phyloP scores from a whole-genome alignment of 2,113 vertebrate genomes.

The Festucalex cinctus region DNA sequence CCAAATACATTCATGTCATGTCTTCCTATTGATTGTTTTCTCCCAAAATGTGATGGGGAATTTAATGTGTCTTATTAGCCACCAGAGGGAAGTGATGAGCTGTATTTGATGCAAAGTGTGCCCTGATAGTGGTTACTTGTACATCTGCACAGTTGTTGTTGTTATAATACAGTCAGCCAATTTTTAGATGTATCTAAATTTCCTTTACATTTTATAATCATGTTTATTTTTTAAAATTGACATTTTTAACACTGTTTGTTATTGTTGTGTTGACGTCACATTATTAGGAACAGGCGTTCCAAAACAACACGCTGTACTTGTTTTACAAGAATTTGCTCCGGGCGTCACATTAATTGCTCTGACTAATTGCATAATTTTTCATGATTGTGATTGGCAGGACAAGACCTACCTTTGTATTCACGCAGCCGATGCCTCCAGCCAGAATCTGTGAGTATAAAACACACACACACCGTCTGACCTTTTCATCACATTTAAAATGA shows the following conservation, averaged over 20 bases:
- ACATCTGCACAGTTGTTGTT: neutral
- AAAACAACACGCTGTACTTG: neutral
- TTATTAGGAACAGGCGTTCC: neutral
- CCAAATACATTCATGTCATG: neutral
- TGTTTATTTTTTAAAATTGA: neutral
- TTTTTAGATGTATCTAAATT: neutral
- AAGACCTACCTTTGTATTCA: slow-evolving; percentile 85
- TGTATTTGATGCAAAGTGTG: slow-evolving; percentile 11
- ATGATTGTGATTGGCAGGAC: slow-evolving; percentile 66
- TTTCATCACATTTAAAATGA: neutral
- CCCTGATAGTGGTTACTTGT: neutral
- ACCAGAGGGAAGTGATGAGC: slow-evolving; percentile 58
- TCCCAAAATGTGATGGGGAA: neutral
- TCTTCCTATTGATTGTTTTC: too few species aligned
- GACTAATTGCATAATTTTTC: neutral
- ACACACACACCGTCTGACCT: neutral
- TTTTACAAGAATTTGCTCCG: neutral
- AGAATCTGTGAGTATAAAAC: slow-evolving; percentile 80
- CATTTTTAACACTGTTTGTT: neutral
- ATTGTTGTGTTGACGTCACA: neutral
- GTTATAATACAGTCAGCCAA: neutral
- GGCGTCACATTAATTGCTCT: neutral
- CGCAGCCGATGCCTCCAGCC: slow-evolving; percentile 79
- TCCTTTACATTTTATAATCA: neutral
- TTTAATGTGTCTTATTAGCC: slow-evolving; percentile 47